Evolutionary conservation across 2,888 invertebrate species (phyloP).

Genomic region (Apoderus coryli): DNA sequence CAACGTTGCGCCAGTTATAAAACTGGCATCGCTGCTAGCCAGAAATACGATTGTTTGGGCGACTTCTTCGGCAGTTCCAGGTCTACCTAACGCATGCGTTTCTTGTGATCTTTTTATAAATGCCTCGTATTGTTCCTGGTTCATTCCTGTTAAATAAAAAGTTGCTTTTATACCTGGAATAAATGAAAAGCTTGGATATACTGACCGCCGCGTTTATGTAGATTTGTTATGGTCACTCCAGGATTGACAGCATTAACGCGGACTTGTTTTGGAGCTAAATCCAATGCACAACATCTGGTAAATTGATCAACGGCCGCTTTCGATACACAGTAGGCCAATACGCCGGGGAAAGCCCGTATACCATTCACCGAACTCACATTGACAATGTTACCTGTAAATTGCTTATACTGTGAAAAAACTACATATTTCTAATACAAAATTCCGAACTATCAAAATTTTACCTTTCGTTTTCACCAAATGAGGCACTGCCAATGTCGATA

Average conservation of each 20-base stretch:
- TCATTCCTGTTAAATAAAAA: slow-evolving; percentile 68
- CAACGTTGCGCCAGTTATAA: slow-evolving; percentile 78
- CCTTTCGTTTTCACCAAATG: slow-evolving; percentile 71
- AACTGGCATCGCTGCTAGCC: slow-evolving; percentile 76
- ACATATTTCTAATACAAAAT: too few relatives aligned
- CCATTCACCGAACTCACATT: slow-evolving; percentile 94
- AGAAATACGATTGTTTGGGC: slow-evolving; percentile 84
- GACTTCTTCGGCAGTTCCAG: slow-evolving; percentile 73
- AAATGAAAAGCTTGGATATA: too few relatives aligned
- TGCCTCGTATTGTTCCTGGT: slow-evolving; percentile 61
- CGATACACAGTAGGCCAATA: slow-evolving; percentile 83
- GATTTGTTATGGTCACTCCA: slow-evolving; percentile 78
- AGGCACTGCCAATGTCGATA: slow-evolving; percentile 80
- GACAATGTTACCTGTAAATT: slow-evolving; percentile 77
- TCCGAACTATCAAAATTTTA: too few relatives aligned
- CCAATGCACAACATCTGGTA: slow-evolving; percentile 82
- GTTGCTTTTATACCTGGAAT: too few relatives aligned
- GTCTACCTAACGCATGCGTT: slow-evolving; percentile 85
- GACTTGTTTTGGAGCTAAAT: slow-evolving; percentile 66
- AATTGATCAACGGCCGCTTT: slow-evolving; percentile 93
- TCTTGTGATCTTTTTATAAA: slow-evolving; percentile 74
- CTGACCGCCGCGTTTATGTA: slow-evolving; percentile 68
- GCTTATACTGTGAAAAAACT: too few relatives aligned
- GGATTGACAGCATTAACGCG: slow-evolving; percentile 89
- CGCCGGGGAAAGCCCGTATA: slow-evolving; percentile 75